Evolutionary conservation across 92 coral and sea anemone genomes (phyloP), one percentile per base, ranked within the genome.

Genomic region (Micromussa lordhowensis): DNA sequence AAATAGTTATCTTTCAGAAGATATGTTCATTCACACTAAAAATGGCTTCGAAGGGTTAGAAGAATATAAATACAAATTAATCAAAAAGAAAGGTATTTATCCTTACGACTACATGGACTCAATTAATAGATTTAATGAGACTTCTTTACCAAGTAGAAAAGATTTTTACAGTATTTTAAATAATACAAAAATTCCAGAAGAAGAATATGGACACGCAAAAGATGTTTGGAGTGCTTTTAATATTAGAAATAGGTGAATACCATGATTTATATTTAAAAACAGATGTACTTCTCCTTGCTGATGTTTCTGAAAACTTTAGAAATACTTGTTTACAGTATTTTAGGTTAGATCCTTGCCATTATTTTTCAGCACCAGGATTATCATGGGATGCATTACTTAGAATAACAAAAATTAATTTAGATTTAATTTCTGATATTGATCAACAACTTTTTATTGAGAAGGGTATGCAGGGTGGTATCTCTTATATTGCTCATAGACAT

Each of bases 261-360:
- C 66, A 59, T 59, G 66, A 59, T 59, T 59, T 59, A 19, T 59
- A 59, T 19, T n/a, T 17, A 3, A 0, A 0, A 5, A 8, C 59
- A 5, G 59, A 54, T 54, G 13, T 54, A 0, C 59, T 54, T 0
- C 19, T 54, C 0, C 19, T 59, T 4, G n/a, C 26, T 19, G n/a
- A 17, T 59, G 66, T 59, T 21, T 82, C 64, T n/a, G 78, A 82
- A 40, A 82, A 82, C 26, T 82, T 82, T 68, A 77, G 86, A 61
- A 66, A 5, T 10, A 75, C 31, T 19, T 82, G 86, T 13, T n/a
- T 82, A 0, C 32, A 66, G 2, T 72, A 72, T 4, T 66, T 66
- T 30, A 30, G 34, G 16, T 8, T 82, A 30, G 80, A 70, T 19
- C 88, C 79, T 19, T 61, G 77, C 18, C 84, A 80, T 40, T 80